Evolutionary conservation across 1,140 invertebrate genomes (phyloP).

Genomic region (Lamellibrachia luymesi): DNA sequence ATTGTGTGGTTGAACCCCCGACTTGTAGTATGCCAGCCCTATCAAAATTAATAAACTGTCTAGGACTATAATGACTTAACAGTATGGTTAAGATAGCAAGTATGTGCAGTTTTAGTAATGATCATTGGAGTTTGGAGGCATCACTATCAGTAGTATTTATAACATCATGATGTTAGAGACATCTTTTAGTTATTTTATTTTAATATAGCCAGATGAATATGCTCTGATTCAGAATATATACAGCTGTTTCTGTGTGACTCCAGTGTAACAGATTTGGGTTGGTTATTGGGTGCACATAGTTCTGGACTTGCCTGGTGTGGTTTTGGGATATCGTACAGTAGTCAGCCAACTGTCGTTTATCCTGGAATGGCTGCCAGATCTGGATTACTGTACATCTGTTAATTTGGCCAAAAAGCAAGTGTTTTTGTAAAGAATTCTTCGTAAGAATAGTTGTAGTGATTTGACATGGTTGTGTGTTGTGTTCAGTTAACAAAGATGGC

Average conservation of each 20-base stretch:
- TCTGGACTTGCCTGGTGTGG: too few species aligned
- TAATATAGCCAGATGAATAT: background rate
- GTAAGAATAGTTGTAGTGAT: background rate
- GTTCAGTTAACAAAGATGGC: constrained; percentile 76
- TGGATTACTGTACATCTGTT: background rate
- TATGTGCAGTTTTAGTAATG: background rate
- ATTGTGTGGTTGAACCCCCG: background rate
- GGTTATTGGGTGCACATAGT: too few species aligned
- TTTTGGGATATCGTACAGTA: too few species aligned
- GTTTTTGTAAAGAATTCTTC: background rate
- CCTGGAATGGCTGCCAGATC: background rate
- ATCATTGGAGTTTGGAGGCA: background rate
- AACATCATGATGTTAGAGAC: background rate
- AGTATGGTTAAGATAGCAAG: background rate
- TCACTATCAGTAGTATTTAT: background rate
- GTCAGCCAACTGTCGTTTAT: too few species aligned
- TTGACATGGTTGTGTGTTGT: background rate
- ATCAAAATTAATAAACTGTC: too few species aligned
- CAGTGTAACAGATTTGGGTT: too few species aligned
- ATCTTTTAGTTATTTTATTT: background rate
- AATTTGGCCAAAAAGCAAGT: background rate
- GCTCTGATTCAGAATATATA: background rate
- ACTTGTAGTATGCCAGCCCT: too few species aligned
- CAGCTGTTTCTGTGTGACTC: too few species aligned
- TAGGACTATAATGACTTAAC: background rate